These are phyloP conservation scores for Microcebus tavaratra DNA, from an alignment of 2,113 vertebrate species.

Conservation along the genomic window DNA sequence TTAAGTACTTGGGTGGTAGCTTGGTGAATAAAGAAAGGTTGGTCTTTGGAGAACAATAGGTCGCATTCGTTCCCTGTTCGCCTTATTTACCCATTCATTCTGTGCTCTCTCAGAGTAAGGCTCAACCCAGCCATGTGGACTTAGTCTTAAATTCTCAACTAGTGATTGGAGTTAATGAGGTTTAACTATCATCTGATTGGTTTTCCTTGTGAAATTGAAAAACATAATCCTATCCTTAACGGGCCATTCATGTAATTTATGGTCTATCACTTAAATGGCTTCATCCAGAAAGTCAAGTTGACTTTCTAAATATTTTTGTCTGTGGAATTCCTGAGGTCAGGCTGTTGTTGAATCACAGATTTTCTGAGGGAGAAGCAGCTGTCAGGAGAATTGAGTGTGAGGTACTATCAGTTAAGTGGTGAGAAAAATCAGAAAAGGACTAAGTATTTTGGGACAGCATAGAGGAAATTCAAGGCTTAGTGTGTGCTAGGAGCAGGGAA, in stretches of 20 bases:
- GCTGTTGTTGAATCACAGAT: background rate
- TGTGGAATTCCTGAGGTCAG: constrained; percentile 18
- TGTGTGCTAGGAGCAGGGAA: background rate
- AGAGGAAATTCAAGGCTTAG: background rate
- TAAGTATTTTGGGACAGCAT: background rate
- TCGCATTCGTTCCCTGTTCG: background rate
- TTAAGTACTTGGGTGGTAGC: background rate
- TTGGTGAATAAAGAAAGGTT: background rate
- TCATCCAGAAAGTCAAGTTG: constrained; percentile 48
- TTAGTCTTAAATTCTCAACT: constrained; percentile 35
- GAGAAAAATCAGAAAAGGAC: background rate
- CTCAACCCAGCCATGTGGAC: background rate
- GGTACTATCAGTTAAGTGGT: background rate
- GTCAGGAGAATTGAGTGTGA: background rate
- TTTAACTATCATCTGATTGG: background rate
- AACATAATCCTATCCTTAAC: background rate
- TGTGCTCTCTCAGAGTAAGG: background rate
- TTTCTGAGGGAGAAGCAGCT: constrained; percentile 49
- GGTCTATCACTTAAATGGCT: background rate
- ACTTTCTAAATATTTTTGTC: constrained; percentile 52
- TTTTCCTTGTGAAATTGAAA: constrained; percentile 34
- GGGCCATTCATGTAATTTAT: background rate
- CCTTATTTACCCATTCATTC: background rate
- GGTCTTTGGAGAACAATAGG: constrained; percentile 13
- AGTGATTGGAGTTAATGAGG: constrained; percentile 41